A percentile compares a stretch with the other conserved stretches of the same genome.
phyloP scores from a whole-genome alignment of 2,797 vertebrate genomes.

The Channa striata region DNA sequence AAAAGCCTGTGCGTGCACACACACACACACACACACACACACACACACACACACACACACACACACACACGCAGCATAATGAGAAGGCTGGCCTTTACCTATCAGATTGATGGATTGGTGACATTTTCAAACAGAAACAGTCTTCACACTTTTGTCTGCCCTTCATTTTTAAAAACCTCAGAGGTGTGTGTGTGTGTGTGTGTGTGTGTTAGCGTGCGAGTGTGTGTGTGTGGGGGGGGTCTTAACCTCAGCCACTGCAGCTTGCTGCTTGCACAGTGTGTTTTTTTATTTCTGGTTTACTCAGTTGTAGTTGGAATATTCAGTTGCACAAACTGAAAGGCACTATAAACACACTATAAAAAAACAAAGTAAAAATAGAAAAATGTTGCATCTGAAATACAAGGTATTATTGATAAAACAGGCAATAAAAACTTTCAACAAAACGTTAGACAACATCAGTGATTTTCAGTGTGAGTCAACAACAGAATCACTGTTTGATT shows the following conservation, averaged over 20 bases:
- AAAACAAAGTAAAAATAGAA: neutral
- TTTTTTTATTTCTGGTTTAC: neutral
- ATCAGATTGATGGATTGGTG: constrained; percentile 73
- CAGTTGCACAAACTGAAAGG: neutral
- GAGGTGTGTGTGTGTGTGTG: constrained; percentile 13
- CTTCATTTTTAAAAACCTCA: constrained; percentile 48
- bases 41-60: constrained; percentile 34
- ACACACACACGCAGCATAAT: constrained; percentile 50
- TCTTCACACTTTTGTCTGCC: constrained; percentile 29
- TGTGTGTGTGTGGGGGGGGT: neutral
- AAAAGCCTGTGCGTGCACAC: neutral
- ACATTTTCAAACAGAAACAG: constrained; percentile 70
- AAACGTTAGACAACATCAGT: no score
- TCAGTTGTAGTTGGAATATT: neutral
- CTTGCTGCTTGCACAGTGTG: neutral
- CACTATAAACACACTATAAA: no score
- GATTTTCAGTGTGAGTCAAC: no score
- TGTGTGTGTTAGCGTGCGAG: neutral
- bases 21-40: constrained; percentile 30
- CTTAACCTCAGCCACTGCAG: neutral
- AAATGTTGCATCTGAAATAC: neutral
- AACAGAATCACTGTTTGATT: no score
- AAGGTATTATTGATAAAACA: neutral
- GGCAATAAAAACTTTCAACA: neutral
- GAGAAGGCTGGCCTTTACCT: constrained; percentile 71